phyloP scores from a whole-genome alignment of 2,113 vertebrate genomes.

The human (Homo sapiens) region GRCh38 chr9:4380501-4381000 shows the following conservation, averaged over 20 bases:
- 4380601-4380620: not conserved
- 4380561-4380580: not conserved
- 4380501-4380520: not conserved
- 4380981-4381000: not conserved
- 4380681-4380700: not conserved
- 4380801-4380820: not conserved
- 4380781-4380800: not conserved
- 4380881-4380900: not conserved
- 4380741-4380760: not conserved
- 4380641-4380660: not conserved
- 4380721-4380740: not conserved
- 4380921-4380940: not conserved
- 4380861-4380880: not conserved
- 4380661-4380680: not conserved
- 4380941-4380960: not conserved
- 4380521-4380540: not conserved
- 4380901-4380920: not conserved
- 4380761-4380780: not conserved
- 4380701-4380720: not conserved
- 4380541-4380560: not conserved
- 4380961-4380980: not conserved
- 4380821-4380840: not conserved
- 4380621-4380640: not conserved
- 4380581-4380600: not conserved
- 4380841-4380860: not conserved